Evolutionary conservation across 2,797 vertebrate species (phyloP), one percentile per base, ranked within the genome.

Genomic region (Mormyrops attenuatus): DNA sequence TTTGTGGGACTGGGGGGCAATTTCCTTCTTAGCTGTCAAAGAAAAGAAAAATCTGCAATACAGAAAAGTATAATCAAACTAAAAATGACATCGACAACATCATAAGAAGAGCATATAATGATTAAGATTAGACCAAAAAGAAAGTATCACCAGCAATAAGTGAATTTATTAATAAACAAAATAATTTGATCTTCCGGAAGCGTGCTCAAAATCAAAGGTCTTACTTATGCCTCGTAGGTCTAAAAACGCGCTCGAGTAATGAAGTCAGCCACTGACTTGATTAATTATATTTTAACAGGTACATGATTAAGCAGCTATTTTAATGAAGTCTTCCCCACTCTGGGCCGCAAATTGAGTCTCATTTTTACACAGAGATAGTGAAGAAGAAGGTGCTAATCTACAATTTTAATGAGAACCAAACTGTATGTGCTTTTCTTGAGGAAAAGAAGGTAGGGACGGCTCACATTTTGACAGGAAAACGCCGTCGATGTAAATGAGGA

Each of bases 261-360:
- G 94, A 96, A 96, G 93, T 95, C 95, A 95, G 93, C 90, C 93
- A 94, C 94, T 94, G 94, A 94, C 96, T 96, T 96, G 93, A 96
- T 97, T 97, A 97, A 97, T 97, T 96, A 96, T 93, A 94, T 92
- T 95, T 97, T 96, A 96, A 96, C 96, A 97, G 95, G 95, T 97
- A 97, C 94, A 94, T 96, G 96, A 97, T 97, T 96, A 97, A 96
- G 95, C 93, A 94, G 92, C 92, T 91, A 93, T 92, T 96, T 96
- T 96, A 96, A 97, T 96, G 92, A 96, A 93, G 96, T 96, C 93
- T 95, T 95, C 93, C 91, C 93, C 89, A 93, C 94, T 97, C 92
- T 22, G 92, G 95, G 92, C 91, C 93, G 92, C 93, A 93, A 96
- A 93, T 90, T 94, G 90, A 94, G 93, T 93, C 92, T 90, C 55